Evolutionary conservation across 2,888 invertebrate genomes (phyloP).

Genomic region (Dione juno): DNA sequence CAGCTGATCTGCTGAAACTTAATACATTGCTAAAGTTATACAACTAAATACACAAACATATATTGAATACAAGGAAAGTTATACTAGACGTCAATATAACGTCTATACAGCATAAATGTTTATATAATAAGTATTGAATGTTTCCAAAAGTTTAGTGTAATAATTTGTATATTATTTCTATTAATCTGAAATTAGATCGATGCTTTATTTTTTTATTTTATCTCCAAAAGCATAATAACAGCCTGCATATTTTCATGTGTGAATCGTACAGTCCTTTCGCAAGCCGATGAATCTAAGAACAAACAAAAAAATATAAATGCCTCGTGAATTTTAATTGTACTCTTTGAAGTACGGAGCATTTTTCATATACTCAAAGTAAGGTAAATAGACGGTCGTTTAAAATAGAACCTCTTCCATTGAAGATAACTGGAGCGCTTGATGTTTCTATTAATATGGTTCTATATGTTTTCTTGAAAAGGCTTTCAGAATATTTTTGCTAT

Average conservation of each 20-base stretch:
- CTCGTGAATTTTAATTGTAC: constrained; percentile 7
- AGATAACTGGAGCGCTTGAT: constrained; percentile 21
- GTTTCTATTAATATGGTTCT: constrained; percentile 17
- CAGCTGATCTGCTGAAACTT: not conserved
- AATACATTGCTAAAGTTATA: not conserved
- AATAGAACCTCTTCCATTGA: constrained; percentile 24
- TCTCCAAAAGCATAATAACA: not conserved
- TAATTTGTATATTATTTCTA: not conserved
- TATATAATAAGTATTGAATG: not conserved
- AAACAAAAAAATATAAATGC: constrained; percentile 6
- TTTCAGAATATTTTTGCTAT: constrained; percentile 20
- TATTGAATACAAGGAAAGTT: too few species aligned
- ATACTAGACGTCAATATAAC: not conserved
- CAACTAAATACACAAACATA: not conserved
- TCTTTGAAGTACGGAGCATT: constrained; percentile 8
- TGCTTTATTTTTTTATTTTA: not conserved
- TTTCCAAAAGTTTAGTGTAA: not conserved
- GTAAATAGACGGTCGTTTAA: constrained; percentile 11
- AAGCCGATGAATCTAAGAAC: not conserved
- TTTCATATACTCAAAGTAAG: constrained; percentile 13
- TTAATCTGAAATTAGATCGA: not conserved
- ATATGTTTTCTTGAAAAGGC: constrained; percentile 22
- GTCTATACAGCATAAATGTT: not conserved
- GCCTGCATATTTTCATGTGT: too few species aligned
- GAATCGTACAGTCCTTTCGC: not conserved